phyloP scores from a whole-genome alignment of 1,140 invertebrate genomes.

The Tetranychus cinnabarinus region DNA sequence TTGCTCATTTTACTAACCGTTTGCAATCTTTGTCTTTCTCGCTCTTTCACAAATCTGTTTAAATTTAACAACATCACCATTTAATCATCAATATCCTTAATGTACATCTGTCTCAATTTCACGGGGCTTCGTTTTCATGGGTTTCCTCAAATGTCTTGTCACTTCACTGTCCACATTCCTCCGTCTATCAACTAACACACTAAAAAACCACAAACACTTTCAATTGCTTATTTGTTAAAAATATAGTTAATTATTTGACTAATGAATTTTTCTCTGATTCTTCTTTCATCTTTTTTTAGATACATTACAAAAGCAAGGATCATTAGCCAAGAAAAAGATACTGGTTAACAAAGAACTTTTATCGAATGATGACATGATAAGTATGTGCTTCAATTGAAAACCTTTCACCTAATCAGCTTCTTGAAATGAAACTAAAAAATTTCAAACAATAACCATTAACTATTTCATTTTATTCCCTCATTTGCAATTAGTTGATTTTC shows the following conservation, averaged over 20 bases:
- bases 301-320: neutral
- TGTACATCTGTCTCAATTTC: no score
- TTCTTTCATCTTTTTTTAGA: neutral
- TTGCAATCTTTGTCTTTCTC: neutral
- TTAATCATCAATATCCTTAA: no score
- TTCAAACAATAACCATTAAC: neutral
- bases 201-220: neutral
- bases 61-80: no score
- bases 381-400: neutral
- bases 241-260: no score
- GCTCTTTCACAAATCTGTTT: no score
- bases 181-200: no score
- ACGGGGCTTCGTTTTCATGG: no score
- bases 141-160: no score
- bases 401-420: neutral
- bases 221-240: no score
- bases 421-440: neutral
- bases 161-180: no score
- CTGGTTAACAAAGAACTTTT: slow-evolving; percentile 17
- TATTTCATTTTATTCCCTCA: no score
- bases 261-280: neutral
- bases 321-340: slow-evolving; percentile 17
- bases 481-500: neutral
- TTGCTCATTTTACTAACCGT: neutral
- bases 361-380: slow-evolving; percentile 3